Conservation (phyloP, 2,797 vertebrate species). For the Diglossa cyanea region DNA sequence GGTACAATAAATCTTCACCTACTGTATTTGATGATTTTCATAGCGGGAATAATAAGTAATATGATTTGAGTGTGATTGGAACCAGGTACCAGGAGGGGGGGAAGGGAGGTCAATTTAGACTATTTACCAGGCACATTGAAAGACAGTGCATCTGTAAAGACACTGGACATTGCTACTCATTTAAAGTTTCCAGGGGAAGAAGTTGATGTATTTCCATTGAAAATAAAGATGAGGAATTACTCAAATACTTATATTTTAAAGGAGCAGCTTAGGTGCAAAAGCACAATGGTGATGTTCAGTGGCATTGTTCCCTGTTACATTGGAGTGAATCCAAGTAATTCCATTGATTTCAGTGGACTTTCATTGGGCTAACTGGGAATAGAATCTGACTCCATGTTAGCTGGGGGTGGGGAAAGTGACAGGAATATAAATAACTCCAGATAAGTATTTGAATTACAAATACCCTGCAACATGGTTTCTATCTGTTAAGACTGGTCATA, state of each 20-base stretch:
- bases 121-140: neutral
- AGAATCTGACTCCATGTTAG: slow-evolving; percentile 35
- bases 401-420: neutral
- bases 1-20: slow-evolving; percentile 69
- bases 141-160: neutral
- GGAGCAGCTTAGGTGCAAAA: slow-evolving; percentile 26
- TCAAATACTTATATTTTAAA: neutral
- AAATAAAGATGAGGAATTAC: neutral
- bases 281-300: neutral
- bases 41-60: slow-evolving; percentile 70
- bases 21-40: slow-evolving; percentile 68
- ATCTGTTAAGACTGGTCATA: neutral
- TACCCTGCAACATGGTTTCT: neutral
- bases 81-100: slow-evolving; percentile 16
- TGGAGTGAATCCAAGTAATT: slow-evolving; percentile 36
- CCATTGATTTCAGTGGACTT: slow-evolving; percentile 51
- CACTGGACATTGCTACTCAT: neutral
- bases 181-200: neutral
- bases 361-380: slow-evolving; percentile 27
- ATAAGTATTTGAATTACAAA: slow-evolving; percentile 30
- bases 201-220: neutral
- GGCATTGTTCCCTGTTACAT: neutral
- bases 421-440: slow-evolving; percentile 39
- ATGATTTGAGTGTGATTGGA: slow-evolving; percentile 63
- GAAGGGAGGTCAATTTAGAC: slow-evolving; percentile 43